Base-by-base conservation (phyloP, 1,140 invertebrate genomes). In the Eueides isabella region DNA sequence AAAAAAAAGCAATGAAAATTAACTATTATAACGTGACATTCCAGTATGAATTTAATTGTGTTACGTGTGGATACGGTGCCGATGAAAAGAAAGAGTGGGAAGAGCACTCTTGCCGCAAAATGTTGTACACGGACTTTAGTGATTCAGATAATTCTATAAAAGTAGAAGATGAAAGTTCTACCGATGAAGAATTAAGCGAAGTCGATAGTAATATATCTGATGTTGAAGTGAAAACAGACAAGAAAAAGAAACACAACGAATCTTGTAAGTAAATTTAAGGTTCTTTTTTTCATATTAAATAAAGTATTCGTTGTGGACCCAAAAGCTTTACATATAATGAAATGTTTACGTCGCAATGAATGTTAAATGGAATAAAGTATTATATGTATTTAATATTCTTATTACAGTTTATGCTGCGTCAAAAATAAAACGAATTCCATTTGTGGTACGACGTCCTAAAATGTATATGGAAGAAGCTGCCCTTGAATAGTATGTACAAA, bases 401-500 rank as follows among this genome's bases (percentile, higher is more conserved):
- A 26, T 55, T 55, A 11, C 23, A 55, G 48, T 55, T 55, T 23
- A 11, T 26, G 48, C 67, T 35, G 66, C 79, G 29, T 29, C 72
- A 7, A 79, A 67, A 77, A 71, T 82, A 38, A 69, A 72, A 38
- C 75, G 78, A 48, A 30, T 87, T 62, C 83, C 85, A 14, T 89
- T 84, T 75, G 62, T 62, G 12, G 72, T 88, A n/a, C 73, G 72
- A 19, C 74, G 85, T 64, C 33, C 74, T 0, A 77, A 72, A 61
- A 7, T 41, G 4, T 90, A 80, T 72, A 72, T 87, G 26, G 63
- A 74, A 14, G 65, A 84, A 67, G 77, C 77, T 61, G 74, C 44
- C 31, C 48, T 75, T 31, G 87, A 89, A 44, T 85, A 81, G 88
- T 90, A 80, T 88, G 87, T 88, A 2, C 19, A n/a, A n/a, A 19